Evolutionary conservation across 2,888 invertebrate species (phyloP).

Genomic region (Lithophane ornitopus): DNA sequence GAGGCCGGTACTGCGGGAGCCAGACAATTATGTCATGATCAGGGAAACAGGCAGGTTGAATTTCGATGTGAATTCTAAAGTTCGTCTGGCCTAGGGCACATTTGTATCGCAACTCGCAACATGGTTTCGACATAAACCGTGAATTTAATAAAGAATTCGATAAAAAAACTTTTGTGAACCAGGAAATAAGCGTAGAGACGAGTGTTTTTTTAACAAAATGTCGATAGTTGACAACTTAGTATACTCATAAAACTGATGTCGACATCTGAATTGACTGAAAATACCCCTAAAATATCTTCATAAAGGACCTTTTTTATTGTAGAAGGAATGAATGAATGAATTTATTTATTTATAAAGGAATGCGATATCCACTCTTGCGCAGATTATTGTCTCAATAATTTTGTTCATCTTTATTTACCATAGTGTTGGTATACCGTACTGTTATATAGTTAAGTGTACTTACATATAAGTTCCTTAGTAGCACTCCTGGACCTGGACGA

Average conservation of each 20-base stretch:
- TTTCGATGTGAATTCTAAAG: background rate
- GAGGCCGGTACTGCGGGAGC: conserved; percentile 93
- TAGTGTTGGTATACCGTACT: too few relatives aligned
- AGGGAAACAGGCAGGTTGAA: background rate
- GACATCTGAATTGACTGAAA: background rate
- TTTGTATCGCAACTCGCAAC: background rate
- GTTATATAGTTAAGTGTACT: conserved; percentile 76
- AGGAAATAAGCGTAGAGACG: background rate
- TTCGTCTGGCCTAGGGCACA: background rate
- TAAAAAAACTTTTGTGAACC: background rate
- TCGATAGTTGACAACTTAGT: background rate
- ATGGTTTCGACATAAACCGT: background rate
- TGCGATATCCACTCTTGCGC: background rate
- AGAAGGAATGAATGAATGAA: too few relatives aligned
- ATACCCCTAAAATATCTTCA: background rate
- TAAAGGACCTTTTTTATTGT: too few relatives aligned
- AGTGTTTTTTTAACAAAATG: background rate
- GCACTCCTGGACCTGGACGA: conserved; percentile 97
- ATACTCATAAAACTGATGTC: background rate
- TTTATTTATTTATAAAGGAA: background rate
- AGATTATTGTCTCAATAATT: background rate
- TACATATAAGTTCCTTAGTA: conserved; percentile 96
- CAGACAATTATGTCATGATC: background rate
- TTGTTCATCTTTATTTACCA: background rate
- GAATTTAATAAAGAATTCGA: too few relatives aligned